Percentiles rank a stretch among this genome's conserved stretches.
Evolutionary conservation across 1,140 invertebrate genomes (phyloP).

Genomic region (Nasonia giraulti): DNA sequence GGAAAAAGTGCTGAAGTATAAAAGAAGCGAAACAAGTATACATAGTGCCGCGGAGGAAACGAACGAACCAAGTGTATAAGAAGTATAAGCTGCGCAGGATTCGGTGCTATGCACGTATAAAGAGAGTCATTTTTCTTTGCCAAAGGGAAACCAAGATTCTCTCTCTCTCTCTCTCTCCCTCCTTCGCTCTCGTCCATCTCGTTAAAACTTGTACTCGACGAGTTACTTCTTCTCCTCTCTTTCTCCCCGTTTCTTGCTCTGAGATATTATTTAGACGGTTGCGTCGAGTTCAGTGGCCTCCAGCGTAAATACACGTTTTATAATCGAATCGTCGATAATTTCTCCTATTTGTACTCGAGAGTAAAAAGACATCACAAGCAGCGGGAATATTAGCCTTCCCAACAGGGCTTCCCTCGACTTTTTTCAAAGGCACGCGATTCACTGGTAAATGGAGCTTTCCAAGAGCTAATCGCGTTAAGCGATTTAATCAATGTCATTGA

Average conservation of each 20-base stretch:
- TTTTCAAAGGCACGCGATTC: neutral
- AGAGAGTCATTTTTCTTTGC: conserved; percentile 55
- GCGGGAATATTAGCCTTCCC: too few relatives aligned
- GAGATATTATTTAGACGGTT: conserved; percentile 69
- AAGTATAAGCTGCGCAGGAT: conserved; percentile 31
- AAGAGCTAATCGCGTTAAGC: conserved; percentile 2
- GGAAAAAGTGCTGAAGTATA: conserved; percentile 43
- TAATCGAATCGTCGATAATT: conserved; percentile 57
- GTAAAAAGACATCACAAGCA: neutral
- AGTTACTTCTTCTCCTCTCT: conserved; percentile 52
- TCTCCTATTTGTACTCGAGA: neutral
- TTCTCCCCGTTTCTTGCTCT: conserved; percentile 34
- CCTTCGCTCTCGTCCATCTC: conserved; percentile 63
- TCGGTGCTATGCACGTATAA: conserved; percentile 36
- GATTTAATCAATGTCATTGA: neutral
- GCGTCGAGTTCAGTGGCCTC: conserved; percentile 47
- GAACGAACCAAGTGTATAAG: conserved; percentile 1
- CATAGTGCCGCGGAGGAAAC: neutral
- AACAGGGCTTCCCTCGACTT: conserved; percentile 22
- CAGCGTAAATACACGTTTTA: conserved; percentile 59
- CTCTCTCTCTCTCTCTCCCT: conserved; percentile 53
- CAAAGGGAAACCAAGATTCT: conserved; percentile 51
- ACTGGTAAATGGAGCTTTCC: neutral
- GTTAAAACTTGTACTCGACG: conserved; percentile 66
- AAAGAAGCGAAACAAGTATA: conserved; percentile 22